Base-by-base conservation (phyloP, 2,797 vertebrate species). In the Diplodus puntazzo region DNA sequence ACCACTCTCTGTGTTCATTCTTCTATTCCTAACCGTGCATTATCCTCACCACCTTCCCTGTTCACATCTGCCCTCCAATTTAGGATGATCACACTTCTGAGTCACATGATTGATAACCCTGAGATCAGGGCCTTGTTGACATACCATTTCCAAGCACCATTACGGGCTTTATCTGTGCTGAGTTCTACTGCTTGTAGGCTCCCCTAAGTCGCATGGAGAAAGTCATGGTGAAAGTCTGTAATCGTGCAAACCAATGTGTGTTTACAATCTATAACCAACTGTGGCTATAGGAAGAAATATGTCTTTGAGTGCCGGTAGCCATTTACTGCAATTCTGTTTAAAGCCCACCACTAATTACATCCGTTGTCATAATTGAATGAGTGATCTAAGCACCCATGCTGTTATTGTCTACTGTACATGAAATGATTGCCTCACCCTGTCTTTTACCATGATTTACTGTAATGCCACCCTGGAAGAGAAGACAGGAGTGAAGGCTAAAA, bases 341-440 rank as follows among this genome's bases (percentile, higher is more conserved):
- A 89, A 89, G 83, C 76, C 70, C 68, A 76, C 86, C 82, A 69
- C 87, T 92, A 93, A 94, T 93, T 91, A 86, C 80, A 88, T 91
- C 83, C 73, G 77, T 77, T 87, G 85, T 92, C 88, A 88, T 88
- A 92, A 94, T 80, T 83, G 83, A 91, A 86, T 89, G 87, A 92
- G 75, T 88, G 89, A 91, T 90, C 84, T 58, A 77, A 83, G 81
- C 75, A 74, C 83, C 77, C 80, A 43, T 73, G 77, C 78, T 90
- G 87, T 91, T 88, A 79, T 89, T 86, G 88, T 89, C 88, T 88
- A 75, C 89, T 88, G 80, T 89, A 88, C 70, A 82, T 87, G 67
- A 88, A 91, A 87, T 91, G 67, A 91, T 90, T 88, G 75, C 85
- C 82, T 92, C 76, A 82, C 54, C 78, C 42, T 78, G 84, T 88